These are phyloP conservation scores for Epirrhoe tristata DNA, from an alignment of 2,888 invertebrate species.

Conservation along the genomic window DNA sequence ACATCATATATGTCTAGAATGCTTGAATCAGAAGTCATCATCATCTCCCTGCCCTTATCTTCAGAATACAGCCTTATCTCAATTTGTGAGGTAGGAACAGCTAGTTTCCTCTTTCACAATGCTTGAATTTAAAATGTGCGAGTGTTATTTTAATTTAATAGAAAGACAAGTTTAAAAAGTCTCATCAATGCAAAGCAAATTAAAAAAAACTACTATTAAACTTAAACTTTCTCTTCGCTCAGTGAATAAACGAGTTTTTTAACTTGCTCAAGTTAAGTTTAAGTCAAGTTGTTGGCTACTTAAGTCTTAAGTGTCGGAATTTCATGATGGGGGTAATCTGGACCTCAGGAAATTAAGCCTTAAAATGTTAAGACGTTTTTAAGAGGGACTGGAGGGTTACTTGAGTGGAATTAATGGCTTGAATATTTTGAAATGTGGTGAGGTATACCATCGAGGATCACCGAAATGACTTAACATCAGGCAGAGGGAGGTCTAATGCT, in stretches of 20 bases:
- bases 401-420: neutral
- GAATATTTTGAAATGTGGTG: neutral
- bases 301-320: conserved; percentile 11
- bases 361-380: conserved; percentile 2
- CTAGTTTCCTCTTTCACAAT: too few species aligned
- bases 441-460: neutral
- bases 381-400: neutral
- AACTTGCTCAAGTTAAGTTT: conserved; percentile 7
- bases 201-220: neutral
- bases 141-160: too few species aligned
- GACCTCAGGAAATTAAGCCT: neutral
- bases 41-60: too few species aligned
- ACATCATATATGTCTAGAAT: too few species aligned
- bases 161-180: neutral
- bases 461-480: neutral
- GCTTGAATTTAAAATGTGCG: too few species aligned
- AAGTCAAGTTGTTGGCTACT: conserved; percentile 22
- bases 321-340: conserved; percentile 21
- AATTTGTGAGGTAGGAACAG: too few species aligned
- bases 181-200: neutral
- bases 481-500: too few species aligned
- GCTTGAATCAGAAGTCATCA: too few species aligned
- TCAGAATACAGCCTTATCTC: too few species aligned
- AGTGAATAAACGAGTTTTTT: conserved; percentile 6
- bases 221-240: neutral